A percentile compares a stretch with the other conserved stretches of the same genome.
Evolutionary conservation across 2,888 invertebrate genomes (phyloP).

Genomic region (Pachymerium ferrugineum): DNA sequence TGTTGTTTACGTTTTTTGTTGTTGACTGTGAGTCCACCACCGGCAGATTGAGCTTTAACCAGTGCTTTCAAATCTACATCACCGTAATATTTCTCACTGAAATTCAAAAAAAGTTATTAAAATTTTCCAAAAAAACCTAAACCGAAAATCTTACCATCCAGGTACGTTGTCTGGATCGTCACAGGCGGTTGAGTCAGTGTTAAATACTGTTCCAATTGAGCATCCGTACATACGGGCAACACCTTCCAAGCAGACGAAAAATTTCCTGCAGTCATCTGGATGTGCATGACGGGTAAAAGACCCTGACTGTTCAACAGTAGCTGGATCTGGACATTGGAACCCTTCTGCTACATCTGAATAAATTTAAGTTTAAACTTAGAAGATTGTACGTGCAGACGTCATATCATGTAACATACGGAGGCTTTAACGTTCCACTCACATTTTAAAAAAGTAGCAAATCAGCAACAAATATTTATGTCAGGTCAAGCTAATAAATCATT

Average conservation of each 20-base stretch:
- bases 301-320: slow-evolving; percentile 60
- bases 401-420: no score
- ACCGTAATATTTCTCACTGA: slow-evolving; percentile 41
- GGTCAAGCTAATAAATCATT: not conserved
- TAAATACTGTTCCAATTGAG: slow-evolving; percentile 90
- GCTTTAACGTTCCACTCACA: no score
- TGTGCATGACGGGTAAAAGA: slow-evolving; percentile 92
- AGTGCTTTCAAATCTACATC: slow-evolving; percentile 39
- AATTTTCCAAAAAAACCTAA: not conserved
- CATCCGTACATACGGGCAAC: slow-evolving; percentile 89
- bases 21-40: slow-evolving; percentile 29
- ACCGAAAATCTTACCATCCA: slow-evolving; percentile 68
- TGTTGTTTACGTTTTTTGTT: not conserved
- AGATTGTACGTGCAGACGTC: no score
- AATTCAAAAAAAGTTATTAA: slow-evolving; percentile 28
- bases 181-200: slow-evolving; percentile 86
- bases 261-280: slow-evolving; percentile 74
- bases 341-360: slow-evolving; percentile 80
- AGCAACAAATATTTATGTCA: no score
- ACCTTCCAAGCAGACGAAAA: slow-evolving; percentile 88
- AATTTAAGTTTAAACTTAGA: no score
- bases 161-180: slow-evolving; percentile 92
- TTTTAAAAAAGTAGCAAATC: no score
- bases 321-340: slow-evolving; percentile 77
- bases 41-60: slow-evolving; percentile 60